These are phyloP conservation scores for Aphaenogaster rudis DNA, from an alignment of 1,140 invertebrate species.

Conservation along the genomic window DNA sequence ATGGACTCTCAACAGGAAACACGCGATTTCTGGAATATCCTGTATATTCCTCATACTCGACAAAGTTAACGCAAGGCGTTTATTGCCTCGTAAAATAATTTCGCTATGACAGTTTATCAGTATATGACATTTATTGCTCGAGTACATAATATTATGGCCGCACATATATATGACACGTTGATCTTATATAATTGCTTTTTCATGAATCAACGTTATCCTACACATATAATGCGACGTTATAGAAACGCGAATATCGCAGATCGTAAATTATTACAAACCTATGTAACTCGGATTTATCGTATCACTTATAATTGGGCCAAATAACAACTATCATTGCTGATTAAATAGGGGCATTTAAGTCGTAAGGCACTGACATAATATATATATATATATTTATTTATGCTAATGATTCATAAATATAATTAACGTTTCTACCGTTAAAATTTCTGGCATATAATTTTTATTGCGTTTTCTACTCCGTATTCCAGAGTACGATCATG, in stretches of 20 bases:
- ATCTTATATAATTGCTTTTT: constrained; percentile 33
- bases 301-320: background rate
- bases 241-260: background rate
- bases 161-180: background rate
- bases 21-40: constrained; percentile 22
- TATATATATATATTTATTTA: background rate
- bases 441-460: background rate
- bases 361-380: background rate
- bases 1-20: constrained; percentile 7
- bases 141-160: constrained; percentile 3
- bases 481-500: background rate
- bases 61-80: background rate
- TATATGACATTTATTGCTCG: constrained; percentile 5
- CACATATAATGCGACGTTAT: background rate
- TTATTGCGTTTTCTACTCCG: background rate
- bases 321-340: background rate
- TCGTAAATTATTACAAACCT: constrained; percentile 16
- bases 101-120: constrained; percentile 2
- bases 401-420: background rate
- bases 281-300: background rate
- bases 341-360: background rate
- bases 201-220: background rate
- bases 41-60: background rate
- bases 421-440: background rate
- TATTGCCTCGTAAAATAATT: constrained; percentile 30